Conservation (phyloP, 2,888 invertebrate genomes). For the Willowsia nigromaculata region DNA sequence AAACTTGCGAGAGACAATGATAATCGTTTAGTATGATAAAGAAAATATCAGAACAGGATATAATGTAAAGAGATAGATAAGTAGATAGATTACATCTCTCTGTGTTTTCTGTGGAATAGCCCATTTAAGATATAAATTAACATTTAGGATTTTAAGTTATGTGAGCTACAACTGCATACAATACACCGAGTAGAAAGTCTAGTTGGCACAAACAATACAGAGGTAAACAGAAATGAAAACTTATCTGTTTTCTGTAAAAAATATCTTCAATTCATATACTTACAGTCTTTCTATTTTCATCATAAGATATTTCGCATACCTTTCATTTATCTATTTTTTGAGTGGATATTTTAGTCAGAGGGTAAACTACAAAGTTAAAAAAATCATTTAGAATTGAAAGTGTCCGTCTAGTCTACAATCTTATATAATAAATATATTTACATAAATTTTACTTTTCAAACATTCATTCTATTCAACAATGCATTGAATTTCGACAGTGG, state of each 20-base stretch:
- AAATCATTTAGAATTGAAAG: slow-evolving; percentile 36
- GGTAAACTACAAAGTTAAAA: background rate
- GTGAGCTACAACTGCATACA: background rate
- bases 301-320: background rate
- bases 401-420: slow-evolving; percentile 52
- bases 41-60: background rate
- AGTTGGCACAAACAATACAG: background rate
- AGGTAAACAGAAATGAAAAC: background rate
- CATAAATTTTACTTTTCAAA: background rate
- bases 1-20: slow-evolving; percentile 64
- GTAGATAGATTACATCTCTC: too few species aligned
- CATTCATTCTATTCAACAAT: background rate
- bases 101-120: background rate
- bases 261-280: too few species aligned
- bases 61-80: too few species aligned
- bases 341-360: too few species aligned
- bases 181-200: background rate
- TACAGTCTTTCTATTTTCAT: slow-evolving; percentile 19
- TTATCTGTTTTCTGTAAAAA: too few species aligned
- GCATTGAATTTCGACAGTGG: slow-evolving; percentile 27
- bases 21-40: background rate
- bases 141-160: too few species aligned
- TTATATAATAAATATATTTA: background rate
- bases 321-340: background rate
- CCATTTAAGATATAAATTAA: too few species aligned